Evolutionary conservation across 2,113 vertebrate species (phyloP), one percentile per base, ranked within the genome.

Genomic region (Sula dactylatra): DNA sequence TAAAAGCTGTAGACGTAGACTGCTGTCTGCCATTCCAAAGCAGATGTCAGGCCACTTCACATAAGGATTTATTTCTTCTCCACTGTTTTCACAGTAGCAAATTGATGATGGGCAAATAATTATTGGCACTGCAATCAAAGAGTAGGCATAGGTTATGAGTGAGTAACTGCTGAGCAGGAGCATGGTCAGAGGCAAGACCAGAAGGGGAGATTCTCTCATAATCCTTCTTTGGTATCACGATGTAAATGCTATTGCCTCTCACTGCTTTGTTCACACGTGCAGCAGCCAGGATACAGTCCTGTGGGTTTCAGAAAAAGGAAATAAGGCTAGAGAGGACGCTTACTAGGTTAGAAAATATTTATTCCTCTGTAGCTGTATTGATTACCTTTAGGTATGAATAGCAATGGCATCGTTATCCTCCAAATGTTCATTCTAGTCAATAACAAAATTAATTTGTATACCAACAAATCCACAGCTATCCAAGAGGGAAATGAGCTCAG

Each of bases 371-470:
- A 87, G n/a, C 13, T 4, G 16, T 34, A 92, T 93, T 70, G 89
- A 95, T 94, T 96, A 70, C 86, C 91, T 95, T 74, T 93, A 86
- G 67, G 66, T 90, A 83, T 90, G 88, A 96, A 91, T 89, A 96
- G 64, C 84, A 94, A 82, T 71, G 74, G 16, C 49, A 88, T 93
- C 92, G 78, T 89, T 89, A 78, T 61, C 64, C 64, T 95, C 61
- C 72, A 82, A 92, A 82, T 65, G 90, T 62, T 92, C 29, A 3
- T 62, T 82, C 58, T 78, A 78, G 72, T 92, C 94, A 97, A 89
- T 96, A 92, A 83, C 42, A 81, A 97, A 93, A 93, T 96, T 77
- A 95, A 96, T 88, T 94, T 96, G 87, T 94, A 82, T 88, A 95
- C 89, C 49, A 84, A 93, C 71, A 94, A 93, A 91, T 90, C 88